Conservation (phyloP, 2,888 invertebrate species). For the Antheraea assamensis region DNA sequence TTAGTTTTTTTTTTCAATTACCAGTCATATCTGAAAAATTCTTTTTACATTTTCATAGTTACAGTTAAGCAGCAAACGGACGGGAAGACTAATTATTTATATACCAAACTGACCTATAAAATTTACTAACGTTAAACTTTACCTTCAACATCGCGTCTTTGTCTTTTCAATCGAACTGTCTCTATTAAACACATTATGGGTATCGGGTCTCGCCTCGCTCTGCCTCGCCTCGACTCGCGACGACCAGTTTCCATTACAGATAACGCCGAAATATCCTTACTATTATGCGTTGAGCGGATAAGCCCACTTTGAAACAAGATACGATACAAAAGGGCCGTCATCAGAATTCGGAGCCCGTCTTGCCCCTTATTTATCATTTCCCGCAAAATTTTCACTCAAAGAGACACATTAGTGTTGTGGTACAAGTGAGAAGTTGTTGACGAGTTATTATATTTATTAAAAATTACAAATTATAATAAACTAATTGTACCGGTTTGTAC, state of each 20-base stretch:
- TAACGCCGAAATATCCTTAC: slow-evolving; percentile 56
- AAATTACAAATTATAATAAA: background rate
- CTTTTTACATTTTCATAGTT: no score
- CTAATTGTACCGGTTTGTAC: background rate
- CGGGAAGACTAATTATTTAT: background rate
- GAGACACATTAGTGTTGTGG: slow-evolving; percentile 51
- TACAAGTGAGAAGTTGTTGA: slow-evolving; percentile 28
- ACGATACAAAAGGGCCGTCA: slow-evolving; percentile 72
- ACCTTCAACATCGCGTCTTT: slow-evolving; percentile 21
- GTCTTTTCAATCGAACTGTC: slow-evolving; percentile 37
- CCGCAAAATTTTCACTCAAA: slow-evolving; percentile 73
- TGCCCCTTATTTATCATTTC: slow-evolving; percentile 75
- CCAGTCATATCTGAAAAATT: no score
- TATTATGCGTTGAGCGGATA: slow-evolving; percentile 69
- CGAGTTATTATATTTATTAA: background rate
- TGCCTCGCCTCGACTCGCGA: background rate
- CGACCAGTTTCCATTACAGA: slow-evolving; percentile 31
- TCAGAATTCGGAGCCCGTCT: slow-evolving; percentile 74
- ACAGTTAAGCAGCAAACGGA: background rate
- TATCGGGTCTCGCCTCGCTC: slow-evolving; percentile 35
- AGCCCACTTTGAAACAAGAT: slow-evolving; percentile 77
- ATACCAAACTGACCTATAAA: background rate
- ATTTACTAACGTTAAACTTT: background rate
- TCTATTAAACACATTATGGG: slow-evolving; percentile 50
- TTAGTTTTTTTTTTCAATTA: no score